phyloP scores from a whole-genome alignment of 2,888 invertebrate genomes.

The Eupithecia abbreviata region DNA sequence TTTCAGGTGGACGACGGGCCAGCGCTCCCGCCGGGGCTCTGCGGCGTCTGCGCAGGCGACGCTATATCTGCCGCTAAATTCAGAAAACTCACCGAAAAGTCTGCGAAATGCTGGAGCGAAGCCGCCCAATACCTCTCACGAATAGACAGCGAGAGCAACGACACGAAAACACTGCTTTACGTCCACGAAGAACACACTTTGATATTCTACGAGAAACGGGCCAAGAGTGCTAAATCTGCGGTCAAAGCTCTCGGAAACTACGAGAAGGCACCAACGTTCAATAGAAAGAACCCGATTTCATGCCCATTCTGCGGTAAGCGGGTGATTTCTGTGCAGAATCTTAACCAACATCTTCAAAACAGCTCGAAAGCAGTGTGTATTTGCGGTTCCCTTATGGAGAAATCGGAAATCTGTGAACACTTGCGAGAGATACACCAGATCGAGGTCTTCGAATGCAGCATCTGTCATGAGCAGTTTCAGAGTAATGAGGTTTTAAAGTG shows the following conservation, averaged over 20 bases:
- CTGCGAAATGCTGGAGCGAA: slow-evolving; percentile 60
- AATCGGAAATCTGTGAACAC: slow-evolving; percentile 59
- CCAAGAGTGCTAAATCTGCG: slow-evolving; percentile 4
- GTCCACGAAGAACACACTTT: slow-evolving; percentile 54
- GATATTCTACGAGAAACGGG: slow-evolving; percentile 41
- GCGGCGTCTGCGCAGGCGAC: slow-evolving; percentile 62
- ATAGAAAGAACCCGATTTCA: not conserved
- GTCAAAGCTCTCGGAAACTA: slow-evolving; percentile 1
- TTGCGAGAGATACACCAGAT: slow-evolving; percentile 52
- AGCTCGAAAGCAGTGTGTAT: slow-evolving; percentile 55
- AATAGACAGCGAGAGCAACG: slow-evolving; percentile 47
- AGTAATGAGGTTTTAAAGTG: slow-evolving; percentile 37
- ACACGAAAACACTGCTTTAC: slow-evolving; percentile 56
- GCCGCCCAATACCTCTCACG: slow-evolving; percentile 50
- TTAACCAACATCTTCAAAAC: slow-evolving; percentile 63
- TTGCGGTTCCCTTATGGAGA: slow-evolving; percentile 58
- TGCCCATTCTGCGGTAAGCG: slow-evolving; percentile 35
- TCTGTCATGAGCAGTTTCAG: slow-evolving; percentile 61
- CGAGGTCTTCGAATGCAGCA: slow-evolving; percentile 49
- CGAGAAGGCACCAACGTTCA: slow-evolving; percentile 19
- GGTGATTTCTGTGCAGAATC: slow-evolving; percentile 43
- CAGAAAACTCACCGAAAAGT: slow-evolving; percentile 58
- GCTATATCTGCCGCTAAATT: slow-evolving; percentile 59
- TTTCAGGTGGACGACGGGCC: slow-evolving; percentile 73
- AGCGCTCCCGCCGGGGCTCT: slow-evolving; percentile 64